Evolutionary conservation across 2,888 invertebrate genomes (phyloP).

Genomic region (Athrips mouffetella): DNA sequence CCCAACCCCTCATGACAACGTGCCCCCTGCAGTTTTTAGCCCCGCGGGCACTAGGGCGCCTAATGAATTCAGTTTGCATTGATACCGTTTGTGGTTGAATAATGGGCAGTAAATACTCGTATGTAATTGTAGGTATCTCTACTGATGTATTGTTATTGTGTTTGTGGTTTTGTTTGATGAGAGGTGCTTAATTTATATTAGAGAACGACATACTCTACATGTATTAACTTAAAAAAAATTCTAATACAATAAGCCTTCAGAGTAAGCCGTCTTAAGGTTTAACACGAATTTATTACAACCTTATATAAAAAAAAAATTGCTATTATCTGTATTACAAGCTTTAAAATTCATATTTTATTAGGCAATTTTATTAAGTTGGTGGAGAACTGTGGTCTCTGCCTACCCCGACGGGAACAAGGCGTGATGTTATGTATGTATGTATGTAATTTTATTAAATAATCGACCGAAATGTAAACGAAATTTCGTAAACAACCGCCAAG

Average conservation of each 20-base stretch:
- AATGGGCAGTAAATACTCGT: background rate
- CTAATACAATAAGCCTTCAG: too few relatives aligned
- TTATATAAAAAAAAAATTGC: too few relatives aligned
- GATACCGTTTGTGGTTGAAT: slow-evolving; percentile 10
- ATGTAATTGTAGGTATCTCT: background rate
- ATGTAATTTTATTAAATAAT: too few relatives aligned
- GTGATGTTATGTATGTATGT: too few relatives aligned
- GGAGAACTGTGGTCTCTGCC: background rate
- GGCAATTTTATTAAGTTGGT: too few relatives aligned
- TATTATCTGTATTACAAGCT: too few relatives aligned
- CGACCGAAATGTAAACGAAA: background rate
- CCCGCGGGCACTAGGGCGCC: slow-evolving; percentile 22
- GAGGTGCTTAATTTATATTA: background rate
- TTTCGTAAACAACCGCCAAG: background rate
- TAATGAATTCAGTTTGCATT: slow-evolving; percentile 48
- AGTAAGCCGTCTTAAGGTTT: too few relatives aligned
- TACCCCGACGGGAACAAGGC: background rate
- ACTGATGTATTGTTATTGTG: slow-evolving; percentile 5
- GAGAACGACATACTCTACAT: too few relatives aligned
- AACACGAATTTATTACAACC: too few relatives aligned
- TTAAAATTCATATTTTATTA: too few relatives aligned
- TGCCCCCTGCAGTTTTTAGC: slow-evolving; percentile 28
- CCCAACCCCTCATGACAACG: slow-evolving; percentile 24
- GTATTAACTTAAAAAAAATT: too few relatives aligned
- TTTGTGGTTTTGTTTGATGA: slow-evolving; percentile 7